A percentile compares a stretch with the other conserved stretches of the same genome.
These are phyloP conservation scores for Panagrolaimus sp. DNA, from an alignment of 1,140 invertebrate genomes.

Conservation along the genomic window DNA sequence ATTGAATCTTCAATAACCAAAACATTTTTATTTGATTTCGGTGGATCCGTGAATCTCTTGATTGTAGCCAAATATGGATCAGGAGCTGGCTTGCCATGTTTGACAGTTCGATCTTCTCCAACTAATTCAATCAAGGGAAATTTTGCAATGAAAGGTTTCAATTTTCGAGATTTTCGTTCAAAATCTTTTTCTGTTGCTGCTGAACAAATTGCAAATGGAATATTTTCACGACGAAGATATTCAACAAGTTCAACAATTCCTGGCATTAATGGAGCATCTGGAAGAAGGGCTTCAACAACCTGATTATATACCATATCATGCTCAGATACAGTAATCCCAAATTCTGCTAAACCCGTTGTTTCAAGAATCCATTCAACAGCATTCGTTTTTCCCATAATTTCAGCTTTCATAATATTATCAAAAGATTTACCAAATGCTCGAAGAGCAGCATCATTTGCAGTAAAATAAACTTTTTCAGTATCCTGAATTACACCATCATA, in stretches of 20 bases:
- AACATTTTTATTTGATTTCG: slow-evolving; percentile 66
- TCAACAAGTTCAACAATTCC: slow-evolving; percentile 75
- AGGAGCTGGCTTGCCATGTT: slow-evolving; percentile 80
- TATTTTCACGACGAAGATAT: slow-evolving; percentile 72
- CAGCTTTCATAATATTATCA: slow-evolving; percentile 1
- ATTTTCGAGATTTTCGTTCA: slow-evolving; percentile 71
- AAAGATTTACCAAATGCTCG: background rate
- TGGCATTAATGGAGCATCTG: slow-evolving; percentile 62
- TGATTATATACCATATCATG: background rate
- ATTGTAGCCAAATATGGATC: slow-evolving; percentile 84
- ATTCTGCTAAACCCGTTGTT: background rate
- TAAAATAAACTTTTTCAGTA: slow-evolving; percentile 4
- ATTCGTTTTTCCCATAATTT: background rate
- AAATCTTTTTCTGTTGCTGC: slow-evolving; percentile 74
- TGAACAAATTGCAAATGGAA: slow-evolving; percentile 81
- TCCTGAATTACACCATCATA: slow-evolving; percentile 7
- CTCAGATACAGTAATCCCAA: background rate
- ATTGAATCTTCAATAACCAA: slow-evolving; percentile 86
- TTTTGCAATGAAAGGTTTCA: slow-evolving; percentile 70
- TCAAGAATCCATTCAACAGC: background rate
- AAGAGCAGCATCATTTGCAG: slow-evolving; percentile 2
- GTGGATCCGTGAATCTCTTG: slow-evolving; percentile 69
- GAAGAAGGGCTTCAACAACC: background rate
- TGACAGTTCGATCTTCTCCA: slow-evolving; percentile 78
- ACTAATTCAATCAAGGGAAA: slow-evolving; percentile 80